phyloP scores from a whole-genome alignment of 1,140 invertebrate genomes.

The Papilio aristodemus region DNA sequence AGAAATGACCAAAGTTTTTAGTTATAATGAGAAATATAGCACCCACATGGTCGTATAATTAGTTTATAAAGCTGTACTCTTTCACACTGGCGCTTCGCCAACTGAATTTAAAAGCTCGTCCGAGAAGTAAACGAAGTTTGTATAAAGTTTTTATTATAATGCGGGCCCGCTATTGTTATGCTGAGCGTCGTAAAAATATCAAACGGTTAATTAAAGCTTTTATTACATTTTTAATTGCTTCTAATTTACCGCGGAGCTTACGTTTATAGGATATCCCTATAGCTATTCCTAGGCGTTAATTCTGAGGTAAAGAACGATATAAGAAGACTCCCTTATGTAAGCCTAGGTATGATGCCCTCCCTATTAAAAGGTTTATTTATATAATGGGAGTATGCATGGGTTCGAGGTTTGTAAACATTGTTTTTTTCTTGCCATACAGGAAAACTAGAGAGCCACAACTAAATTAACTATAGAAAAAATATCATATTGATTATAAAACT shows the following conservation, averaged over 20 bases:
- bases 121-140: constrained; percentile 25
- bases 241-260: not conserved
- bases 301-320: too few relatives aligned
- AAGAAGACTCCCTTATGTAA: too few relatives aligned
- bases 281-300: too few relatives aligned
- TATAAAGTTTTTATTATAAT: constrained; percentile 31
- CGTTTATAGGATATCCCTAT: too few relatives aligned
- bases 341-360: too few relatives aligned
- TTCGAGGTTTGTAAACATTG: too few relatives aligned
- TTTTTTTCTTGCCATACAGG: too few relatives aligned
- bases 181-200: constrained; percentile 26
- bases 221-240: not conserved
- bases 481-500: too few relatives aligned
- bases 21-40: constrained; percentile 29
- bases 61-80: constrained; percentile 25
- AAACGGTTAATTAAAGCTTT: constrained; percentile 24
- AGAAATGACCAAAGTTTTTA: constrained; percentile 20
- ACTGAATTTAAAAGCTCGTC: constrained; percentile 30
- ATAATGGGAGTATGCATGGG: too few relatives aligned
- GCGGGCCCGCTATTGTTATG: constrained; percentile 29
- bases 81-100: constrained; percentile 28
- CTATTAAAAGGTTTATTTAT: too few relatives aligned
- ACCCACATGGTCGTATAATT: constrained; percentile 24
- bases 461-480: too few relatives aligned
- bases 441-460: too few relatives aligned